phyloP scores from a whole-genome alignment of 2,113 vertebrate species.

The Silurus meridionalis region DNA sequence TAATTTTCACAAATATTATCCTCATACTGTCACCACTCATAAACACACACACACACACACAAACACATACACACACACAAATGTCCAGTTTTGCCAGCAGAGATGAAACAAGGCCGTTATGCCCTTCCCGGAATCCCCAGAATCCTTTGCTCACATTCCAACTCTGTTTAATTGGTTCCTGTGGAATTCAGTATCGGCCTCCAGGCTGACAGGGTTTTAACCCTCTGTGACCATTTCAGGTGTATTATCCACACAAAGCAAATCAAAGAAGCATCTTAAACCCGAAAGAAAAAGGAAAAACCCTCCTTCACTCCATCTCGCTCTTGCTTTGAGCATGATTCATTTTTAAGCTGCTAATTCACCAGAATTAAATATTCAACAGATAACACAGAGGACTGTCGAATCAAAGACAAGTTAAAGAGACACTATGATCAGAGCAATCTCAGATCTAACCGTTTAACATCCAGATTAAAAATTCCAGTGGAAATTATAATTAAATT shows the following conservation, averaged over 20 bases:
- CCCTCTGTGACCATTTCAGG: constrained; percentile 54
- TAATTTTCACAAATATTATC: neutral
- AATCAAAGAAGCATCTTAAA: constrained; percentile 17
- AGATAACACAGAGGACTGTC: neutral
- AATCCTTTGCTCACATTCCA: constrained; percentile 59
- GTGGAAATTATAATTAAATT: neutral
- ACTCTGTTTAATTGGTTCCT: constrained; percentile 69
- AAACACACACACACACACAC: constrained; percentile 18
- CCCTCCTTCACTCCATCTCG: neutral
- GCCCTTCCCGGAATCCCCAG: constrained; percentile 55
- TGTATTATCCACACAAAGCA: constrained; percentile 31
- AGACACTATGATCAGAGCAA: neutral
- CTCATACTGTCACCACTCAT: constrained; percentile 18
- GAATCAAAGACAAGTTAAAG: neutral
- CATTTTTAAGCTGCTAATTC: neutral
- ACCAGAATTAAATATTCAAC: neutral
- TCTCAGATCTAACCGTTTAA: neutral
- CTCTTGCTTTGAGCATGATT: neutral
- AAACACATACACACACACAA: constrained; percentile 27
- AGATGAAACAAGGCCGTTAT: constrained; percentile 62
- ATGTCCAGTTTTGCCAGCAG: constrained; percentile 60
- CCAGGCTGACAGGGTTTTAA: constrained; percentile 63
- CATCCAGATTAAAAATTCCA: neutral
- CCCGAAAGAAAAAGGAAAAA: neutral
- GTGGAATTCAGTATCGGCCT: constrained; percentile 66